Evolutionary conservation across 2,113 vertebrate genomes (phyloP).

Genomic region (Panurus biarmicus): DNA sequence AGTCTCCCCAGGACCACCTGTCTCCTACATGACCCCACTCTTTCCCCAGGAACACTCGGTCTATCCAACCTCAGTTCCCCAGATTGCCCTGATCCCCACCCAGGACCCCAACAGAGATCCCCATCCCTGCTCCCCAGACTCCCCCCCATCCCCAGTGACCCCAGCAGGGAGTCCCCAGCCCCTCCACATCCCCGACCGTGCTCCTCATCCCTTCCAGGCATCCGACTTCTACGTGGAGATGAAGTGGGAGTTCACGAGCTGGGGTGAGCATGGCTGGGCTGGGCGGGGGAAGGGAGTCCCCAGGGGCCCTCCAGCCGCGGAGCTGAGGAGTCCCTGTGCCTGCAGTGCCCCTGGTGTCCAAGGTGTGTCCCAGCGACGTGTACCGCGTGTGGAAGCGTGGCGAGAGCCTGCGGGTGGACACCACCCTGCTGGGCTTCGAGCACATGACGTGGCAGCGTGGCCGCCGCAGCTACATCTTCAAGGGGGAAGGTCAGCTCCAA

Average conservation of each 20-base stretch:
- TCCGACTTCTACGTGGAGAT: slow-evolving; percentile 95
- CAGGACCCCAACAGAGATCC: accelerated
- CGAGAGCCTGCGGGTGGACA: slow-evolving; percentile 89
- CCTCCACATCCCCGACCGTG: background rate
- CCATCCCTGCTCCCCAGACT: too few species aligned
- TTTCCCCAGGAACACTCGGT: background rate
- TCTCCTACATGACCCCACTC: background rate
- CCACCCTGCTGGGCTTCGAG: slow-evolving; percentile 90
- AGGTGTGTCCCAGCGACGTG: slow-evolving; percentile 92
- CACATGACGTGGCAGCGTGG: slow-evolving; percentile 98
- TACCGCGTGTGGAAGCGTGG: slow-evolving; percentile 95
- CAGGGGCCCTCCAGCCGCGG: accelerated
- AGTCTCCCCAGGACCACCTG: background rate
- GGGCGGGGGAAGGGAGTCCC: accelerated
- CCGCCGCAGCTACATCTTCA: slow-evolving; percentile 92
- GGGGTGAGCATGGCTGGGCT: slow-evolving; percentile 76
- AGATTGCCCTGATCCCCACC: background rate
- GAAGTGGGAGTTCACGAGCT: slow-evolving; percentile 98
- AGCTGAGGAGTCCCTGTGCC: background rate
- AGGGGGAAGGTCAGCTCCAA: slow-evolving; percentile 80
- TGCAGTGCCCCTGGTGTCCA: slow-evolving; percentile 90
- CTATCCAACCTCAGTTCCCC: background rate
- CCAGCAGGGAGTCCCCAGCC: background rate
- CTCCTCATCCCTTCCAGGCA: slow-evolving; percentile 68
- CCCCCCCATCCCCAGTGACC: too few species aligned